phyloP scores from a whole-genome alignment of 2,888 invertebrate species.

The Acholoe squamosa region DNA sequence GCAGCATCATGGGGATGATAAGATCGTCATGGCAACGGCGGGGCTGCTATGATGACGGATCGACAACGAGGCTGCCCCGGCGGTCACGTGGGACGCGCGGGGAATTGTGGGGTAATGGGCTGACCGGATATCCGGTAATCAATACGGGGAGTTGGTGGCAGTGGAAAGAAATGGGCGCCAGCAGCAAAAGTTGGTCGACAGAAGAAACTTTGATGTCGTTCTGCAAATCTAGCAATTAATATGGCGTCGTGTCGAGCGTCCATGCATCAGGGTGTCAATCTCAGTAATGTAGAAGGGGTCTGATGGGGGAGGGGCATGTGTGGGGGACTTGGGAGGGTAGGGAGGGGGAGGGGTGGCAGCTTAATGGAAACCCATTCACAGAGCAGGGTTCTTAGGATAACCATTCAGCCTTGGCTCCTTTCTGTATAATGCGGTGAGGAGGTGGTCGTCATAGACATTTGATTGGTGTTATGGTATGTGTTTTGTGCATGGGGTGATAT shows the following conservation, averaged over 20 bases:
- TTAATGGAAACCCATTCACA: no score
- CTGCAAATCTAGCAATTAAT: slow-evolving; percentile 36
- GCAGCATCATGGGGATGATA: slow-evolving; percentile 37
- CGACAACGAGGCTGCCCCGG: slow-evolving; percentile 26
- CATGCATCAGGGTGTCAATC: neutral
- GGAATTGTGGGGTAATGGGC: slow-evolving; percentile 56
- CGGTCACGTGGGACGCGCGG: slow-evolving; percentile 48
- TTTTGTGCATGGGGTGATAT: no score
- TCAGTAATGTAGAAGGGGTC: neutral
- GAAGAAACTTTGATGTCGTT: slow-evolving; percentile 28
- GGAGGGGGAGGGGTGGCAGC: no score
- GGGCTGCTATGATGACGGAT: slow-evolving; percentile 46
- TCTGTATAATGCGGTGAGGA: no score
- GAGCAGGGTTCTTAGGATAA: no score
- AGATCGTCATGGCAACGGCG: slow-evolving; percentile 55
- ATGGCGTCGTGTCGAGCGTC: neutral
- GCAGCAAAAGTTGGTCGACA: slow-evolving; percentile 19
- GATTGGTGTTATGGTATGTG: no score
- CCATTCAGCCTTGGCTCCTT: no score
- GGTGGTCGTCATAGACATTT: no score
- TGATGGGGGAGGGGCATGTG: neutral
- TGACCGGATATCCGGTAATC: slow-evolving; percentile 46
- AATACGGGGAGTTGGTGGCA: neutral
- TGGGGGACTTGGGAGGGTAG: neutral
- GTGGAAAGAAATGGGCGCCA: neutral